These are phyloP conservation scores for Sinonovacula constricta DNA, from an alignment of 1,140 invertebrate genomes.

Conservation along the genomic window DNA sequence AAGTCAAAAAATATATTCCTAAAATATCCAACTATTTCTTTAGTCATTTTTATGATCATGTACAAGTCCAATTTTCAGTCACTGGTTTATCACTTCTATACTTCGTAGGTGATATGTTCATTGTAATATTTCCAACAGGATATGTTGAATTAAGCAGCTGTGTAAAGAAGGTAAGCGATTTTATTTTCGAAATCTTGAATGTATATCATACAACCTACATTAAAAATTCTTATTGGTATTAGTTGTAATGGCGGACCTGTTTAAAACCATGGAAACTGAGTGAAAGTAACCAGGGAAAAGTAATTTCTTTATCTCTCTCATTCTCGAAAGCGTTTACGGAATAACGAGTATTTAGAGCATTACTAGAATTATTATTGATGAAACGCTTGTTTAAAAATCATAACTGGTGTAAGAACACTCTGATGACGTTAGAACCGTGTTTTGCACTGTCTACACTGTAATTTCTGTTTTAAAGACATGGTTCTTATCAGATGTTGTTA, in stretches of 20 bases:
- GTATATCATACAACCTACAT: conserved; percentile 8
- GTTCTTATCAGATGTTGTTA: too few species aligned
- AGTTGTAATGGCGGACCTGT: background rate
- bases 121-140: conserved; percentile 29
- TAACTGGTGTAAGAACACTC: conserved; percentile 33
- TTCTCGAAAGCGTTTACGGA: conserved; percentile 21
- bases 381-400: background rate
- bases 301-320: conserved; percentile 13
- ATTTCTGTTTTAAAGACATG: too few species aligned
- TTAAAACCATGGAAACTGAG: conserved; percentile 14
- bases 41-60: conserved; percentile 43
- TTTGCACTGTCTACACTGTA: background rate
- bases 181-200: conserved; percentile 28
- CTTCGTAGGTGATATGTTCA: conserved; percentile 21
- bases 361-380: background rate
- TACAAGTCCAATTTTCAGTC: conserved; percentile 14
- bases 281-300: conserved; percentile 36
- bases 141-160: conserved; percentile 2
- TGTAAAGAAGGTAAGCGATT: conserved; percentile 40
- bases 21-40: conserved; percentile 42
- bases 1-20: conserved; percentile 27
- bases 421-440: background rate
- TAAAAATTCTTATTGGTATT: conserved; percentile 24
- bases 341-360: conserved; percentile 9
- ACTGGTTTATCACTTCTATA: background rate